Conservation (phyloP, 2,797 vertebrate genomes). For the Podarcis lilfordi region DNA sequence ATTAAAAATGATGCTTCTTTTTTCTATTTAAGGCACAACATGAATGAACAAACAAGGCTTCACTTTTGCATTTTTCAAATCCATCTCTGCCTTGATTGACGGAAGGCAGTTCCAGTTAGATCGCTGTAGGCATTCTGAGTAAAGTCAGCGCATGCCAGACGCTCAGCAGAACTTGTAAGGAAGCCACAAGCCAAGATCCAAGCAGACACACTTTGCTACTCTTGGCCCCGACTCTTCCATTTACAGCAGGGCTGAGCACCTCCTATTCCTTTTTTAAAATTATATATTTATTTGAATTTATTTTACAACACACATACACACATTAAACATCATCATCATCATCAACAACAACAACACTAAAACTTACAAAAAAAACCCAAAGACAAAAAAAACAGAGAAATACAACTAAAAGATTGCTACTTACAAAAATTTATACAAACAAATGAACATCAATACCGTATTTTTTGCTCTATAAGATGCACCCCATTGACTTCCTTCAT, state of each 20-base stretch:
- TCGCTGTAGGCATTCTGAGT: background rate
- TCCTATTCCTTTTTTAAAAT: background rate
- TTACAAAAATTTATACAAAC: too few species aligned
- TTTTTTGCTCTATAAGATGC: too few species aligned
- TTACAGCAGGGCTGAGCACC: background rate
- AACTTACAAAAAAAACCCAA: too few species aligned
- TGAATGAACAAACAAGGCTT: background rate
- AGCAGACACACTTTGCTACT: background rate
- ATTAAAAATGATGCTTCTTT: background rate
- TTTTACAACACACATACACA: too few species aligned
- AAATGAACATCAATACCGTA: too few species aligned
- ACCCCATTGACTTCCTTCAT: too few species aligned
- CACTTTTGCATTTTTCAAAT: background rate
- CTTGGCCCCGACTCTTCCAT: background rate
- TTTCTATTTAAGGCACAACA: background rate
- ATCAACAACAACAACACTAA: too few species aligned
- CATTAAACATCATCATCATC: too few species aligned
- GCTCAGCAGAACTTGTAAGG: background rate
- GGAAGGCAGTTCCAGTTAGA: background rate
- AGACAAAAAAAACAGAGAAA: too few species aligned
- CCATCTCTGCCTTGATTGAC: background rate
- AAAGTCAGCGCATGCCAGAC: too few species aligned
- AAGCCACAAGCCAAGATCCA: background rate
- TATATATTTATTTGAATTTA: too few species aligned
- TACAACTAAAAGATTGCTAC: too few species aligned